Evolutionary conservation across 1,140 invertebrate genomes (phyloP).

Genomic region (Saccostrea cuccullata): DNA sequence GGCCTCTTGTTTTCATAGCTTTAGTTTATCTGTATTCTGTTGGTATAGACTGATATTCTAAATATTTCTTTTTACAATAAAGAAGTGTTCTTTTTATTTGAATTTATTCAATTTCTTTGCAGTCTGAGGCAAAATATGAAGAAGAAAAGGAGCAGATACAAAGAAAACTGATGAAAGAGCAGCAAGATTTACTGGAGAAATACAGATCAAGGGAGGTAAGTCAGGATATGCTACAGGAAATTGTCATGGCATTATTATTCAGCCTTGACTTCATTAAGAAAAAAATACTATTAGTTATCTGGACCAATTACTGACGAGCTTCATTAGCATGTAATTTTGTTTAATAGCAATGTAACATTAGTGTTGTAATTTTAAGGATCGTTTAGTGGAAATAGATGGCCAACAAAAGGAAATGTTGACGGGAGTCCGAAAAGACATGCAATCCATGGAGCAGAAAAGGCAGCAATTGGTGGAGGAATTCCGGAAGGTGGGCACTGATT

Average conservation of each 20-base stretch:
- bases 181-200: conserved; percentile 69
- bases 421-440: conserved; percentile 70
- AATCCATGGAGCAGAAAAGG: conserved; percentile 67
- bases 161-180: conserved; percentile 64
- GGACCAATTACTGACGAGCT: neutral
- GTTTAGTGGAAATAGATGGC: conserved; percentile 72
- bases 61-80: neutral
- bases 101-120: conserved; percentile 33
- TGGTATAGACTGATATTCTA: too few species aligned
- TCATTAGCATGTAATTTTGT: neutral
- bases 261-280: neutral
- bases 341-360: neutral
- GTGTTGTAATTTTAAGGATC: conserved; percentile 64
- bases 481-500: conserved; percentile 65
- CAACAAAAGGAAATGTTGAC: conserved; percentile 74
- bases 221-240: neutral
- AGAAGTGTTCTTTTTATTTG: neutral
- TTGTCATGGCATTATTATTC: neutral
- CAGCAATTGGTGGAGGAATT: conserved; percentile 67
- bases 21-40: too few species aligned
- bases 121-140: conserved; percentile 76
- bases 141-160: conserved; percentile 73
- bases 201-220: conserved; percentile 74
- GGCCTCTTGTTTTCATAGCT: too few species aligned
- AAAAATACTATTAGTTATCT: neutral